A percentile compares a stretch with the other conserved stretches of the same genome.
phyloP scores from a whole-genome alignment of 2,113 vertebrate genomes.

The Sula dactylatra region DNA sequence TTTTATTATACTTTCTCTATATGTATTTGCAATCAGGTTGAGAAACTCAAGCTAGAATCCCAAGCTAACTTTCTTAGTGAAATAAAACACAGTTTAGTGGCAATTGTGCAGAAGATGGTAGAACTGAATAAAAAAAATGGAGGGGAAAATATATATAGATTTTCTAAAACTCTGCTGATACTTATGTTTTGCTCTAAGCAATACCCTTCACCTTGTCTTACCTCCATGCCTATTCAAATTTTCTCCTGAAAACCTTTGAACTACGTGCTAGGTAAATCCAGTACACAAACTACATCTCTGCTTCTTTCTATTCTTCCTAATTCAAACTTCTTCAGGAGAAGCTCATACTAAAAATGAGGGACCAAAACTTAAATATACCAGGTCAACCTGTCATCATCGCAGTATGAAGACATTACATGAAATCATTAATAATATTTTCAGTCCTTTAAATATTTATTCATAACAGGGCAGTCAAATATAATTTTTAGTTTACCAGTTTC shows the following conservation, averaged over 20 bases:
- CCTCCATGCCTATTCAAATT: background rate
- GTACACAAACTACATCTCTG: background rate
- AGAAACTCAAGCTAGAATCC: background rate
- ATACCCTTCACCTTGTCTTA: background rate
- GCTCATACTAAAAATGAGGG: background rate
- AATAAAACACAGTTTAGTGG: background rate
- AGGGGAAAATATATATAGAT: background rate
- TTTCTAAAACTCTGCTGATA: background rate
- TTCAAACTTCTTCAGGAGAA: background rate
- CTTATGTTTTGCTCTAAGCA: background rate
- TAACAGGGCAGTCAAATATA: background rate
- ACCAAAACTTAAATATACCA: background rate
- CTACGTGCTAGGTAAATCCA: background rate
- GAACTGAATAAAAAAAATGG: background rate
- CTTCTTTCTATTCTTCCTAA: background rate
- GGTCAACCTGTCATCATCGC: background rate
- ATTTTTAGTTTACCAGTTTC: background rate
- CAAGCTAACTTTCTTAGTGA: background rate
- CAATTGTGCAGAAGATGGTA: background rate
- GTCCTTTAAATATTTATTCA: background rate
- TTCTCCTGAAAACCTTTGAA: background rate
- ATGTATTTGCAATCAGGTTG: background rate
- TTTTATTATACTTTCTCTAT: background rate
- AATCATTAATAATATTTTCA: background rate
- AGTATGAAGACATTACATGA: background rate